phyloP scores from a whole-genome alignment of 2,113 vertebrate species.

The Dolichotis patagonum region DNA sequence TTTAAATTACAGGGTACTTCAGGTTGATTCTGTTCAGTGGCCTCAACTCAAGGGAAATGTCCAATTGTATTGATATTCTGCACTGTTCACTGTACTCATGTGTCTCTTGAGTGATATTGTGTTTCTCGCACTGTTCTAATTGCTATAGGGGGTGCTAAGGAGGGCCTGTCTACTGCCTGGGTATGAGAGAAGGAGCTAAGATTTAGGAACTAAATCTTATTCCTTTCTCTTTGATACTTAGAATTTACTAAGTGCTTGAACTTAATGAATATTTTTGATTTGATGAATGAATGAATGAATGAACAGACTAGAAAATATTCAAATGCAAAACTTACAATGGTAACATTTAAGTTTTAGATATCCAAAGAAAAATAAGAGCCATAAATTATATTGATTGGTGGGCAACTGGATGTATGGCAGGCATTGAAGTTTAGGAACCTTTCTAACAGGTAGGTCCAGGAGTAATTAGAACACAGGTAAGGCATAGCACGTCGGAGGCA shows the following conservation, averaged over 20 bases:
- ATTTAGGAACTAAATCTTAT: neutral
- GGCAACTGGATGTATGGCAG: neutral
- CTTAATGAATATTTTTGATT: slow-evolving; percentile 38
- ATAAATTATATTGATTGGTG: neutral
- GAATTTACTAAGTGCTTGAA: slow-evolving; percentile 4
- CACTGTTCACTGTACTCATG: neutral
- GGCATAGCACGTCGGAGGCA: neutral
- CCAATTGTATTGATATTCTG: neutral
- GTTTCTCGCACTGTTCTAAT: neutral
- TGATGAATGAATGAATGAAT: neutral
- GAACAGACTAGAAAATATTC: neutral
- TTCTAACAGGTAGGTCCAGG: neutral
- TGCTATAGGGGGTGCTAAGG: neutral
- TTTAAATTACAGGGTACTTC: slow-evolving; percentile 47
- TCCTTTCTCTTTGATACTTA: neutral
- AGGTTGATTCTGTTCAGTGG: neutral
- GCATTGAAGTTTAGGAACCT: neutral
- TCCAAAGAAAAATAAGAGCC: neutral
- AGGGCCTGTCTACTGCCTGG: neutral
- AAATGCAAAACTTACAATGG: neutral
- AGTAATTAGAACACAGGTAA: neutral
- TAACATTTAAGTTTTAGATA: slow-evolving; percentile 27
- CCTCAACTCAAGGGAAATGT: neutral
- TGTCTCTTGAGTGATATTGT: neutral
- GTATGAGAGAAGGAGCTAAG: neutral